These are phyloP conservation scores for Stenurella melanura DNA, from an alignment of 2,888 invertebrate genomes.

Conservation along the genomic window DNA sequence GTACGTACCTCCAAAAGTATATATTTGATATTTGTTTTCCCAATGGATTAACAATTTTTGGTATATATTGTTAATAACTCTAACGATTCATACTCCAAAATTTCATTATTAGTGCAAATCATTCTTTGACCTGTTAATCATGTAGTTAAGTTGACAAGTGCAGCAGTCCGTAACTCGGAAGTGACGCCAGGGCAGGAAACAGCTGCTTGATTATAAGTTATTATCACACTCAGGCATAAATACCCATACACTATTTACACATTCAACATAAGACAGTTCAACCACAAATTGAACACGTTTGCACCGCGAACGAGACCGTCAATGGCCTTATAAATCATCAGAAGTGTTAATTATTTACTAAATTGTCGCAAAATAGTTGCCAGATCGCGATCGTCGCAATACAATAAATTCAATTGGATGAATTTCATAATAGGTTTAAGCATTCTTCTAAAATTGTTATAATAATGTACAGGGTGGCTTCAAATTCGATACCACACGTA, in stretches of 20 bases:
- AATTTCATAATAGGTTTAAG: no score
- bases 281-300: not conserved
- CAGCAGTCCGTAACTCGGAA: conserved; percentile 65
- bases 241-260: conserved; percentile 41
- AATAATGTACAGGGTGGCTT: no score
- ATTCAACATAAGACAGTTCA: conserved; percentile 12
- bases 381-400: no score
- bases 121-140: conserved; percentile 33
- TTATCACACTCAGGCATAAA: conserved; percentile 44
- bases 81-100: not conserved
- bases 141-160: conserved; percentile 60
- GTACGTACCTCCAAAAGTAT: no score
- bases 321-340: not conserved
- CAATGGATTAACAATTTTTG: no score
- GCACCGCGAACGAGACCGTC: not conserved
- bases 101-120: not conserved
- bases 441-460: no score
- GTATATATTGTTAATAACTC: no score
- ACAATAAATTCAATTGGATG: no score
- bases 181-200: conserved; percentile 65
- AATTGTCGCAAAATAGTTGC: not conserved
- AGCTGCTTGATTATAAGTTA: conserved; percentile 64
- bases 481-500: no score
- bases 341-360: not conserved
- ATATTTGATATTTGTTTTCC: no score